Percentiles rank a stretch among this genome's conserved stretches.
These are phyloP conservation scores for Trissolcus basalis DNA, from an alignment of 1,140 invertebrate genomes.

Conservation along the genomic window DNA sequence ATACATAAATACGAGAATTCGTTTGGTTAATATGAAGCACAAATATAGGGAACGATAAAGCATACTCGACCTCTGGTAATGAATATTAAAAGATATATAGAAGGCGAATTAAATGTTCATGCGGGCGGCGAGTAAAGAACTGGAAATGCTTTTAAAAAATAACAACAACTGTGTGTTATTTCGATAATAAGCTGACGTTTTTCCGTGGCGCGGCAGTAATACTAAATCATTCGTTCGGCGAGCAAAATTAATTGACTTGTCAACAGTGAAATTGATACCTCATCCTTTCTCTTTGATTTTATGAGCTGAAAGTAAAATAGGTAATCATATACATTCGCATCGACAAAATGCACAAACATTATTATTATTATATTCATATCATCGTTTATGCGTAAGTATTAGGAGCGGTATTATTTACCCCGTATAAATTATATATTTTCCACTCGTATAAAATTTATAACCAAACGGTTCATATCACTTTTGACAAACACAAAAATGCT, in stretches of 20 bases:
- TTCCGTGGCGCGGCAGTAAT: constrained; percentile 16
- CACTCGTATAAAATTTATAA: too few species aligned
- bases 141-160: constrained; percentile 24
- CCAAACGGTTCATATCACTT: too few species aligned
- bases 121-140: constrained; percentile 10
- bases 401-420: too few species aligned
- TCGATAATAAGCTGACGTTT: constrained; percentile 40
- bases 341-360: too few species aligned
- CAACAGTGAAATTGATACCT: constrained; percentile 38
- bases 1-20: too few species aligned
- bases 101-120: constrained; percentile 10
- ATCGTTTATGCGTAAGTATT: too few species aligned
- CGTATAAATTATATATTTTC: too few species aligned
- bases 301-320: background rate
- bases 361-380: too few species aligned
- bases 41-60: background rate
- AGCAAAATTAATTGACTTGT: constrained; percentile 57
- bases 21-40: background rate
- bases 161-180: constrained; percentile 27
- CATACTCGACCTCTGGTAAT: constrained; percentile 3
- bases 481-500: too few species aligned
- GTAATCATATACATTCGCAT: too few species aligned
- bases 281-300: background rate
- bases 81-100: constrained; percentile 9
- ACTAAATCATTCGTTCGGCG: constrained; percentile 36